Percentiles rank a stretch among this genome's conserved stretches.
These are phyloP conservation scores for Pseudocheirus occidentalis DNA, from an alignment of 2,797 vertebrate species.

Conservation along the genomic window DNA sequence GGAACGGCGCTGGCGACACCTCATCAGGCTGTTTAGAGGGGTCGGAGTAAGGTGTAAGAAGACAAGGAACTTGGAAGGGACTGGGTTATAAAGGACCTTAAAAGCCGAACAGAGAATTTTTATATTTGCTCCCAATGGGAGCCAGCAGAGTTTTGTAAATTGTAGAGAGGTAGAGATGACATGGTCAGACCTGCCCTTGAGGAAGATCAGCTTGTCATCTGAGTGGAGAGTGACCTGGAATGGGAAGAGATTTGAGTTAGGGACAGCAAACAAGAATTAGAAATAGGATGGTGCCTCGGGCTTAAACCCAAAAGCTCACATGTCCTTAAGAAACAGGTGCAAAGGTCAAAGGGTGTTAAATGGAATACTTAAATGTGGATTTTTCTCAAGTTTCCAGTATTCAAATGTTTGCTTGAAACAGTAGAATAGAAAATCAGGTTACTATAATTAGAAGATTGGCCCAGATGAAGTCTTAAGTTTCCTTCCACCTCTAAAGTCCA, in stretches of 20 bases:
- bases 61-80: background rate
- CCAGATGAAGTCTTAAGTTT: background rate
- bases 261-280: background rate
- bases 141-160: background rate
- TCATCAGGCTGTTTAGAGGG: background rate
- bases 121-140: background rate
- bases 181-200: background rate
- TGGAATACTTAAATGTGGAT: background rate
- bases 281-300: background rate
- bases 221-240: background rate
- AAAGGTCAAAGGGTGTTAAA: background rate
- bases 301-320: background rate
- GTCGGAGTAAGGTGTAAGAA: background rate
- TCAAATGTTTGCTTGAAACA: constrained; percentile 9
- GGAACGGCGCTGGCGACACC: background rate
- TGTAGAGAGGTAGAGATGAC: background rate
- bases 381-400: constrained; percentile 8
- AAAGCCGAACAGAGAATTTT: background rate
- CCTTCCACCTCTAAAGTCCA: background rate
- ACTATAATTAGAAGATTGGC: background rate
- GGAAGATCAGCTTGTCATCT: background rate
- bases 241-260: background rate
- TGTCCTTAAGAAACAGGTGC: background rate
- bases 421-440: background rate
- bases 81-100: background rate